Conservation (phyloP, 1,140 invertebrate species). For the Drosophila murphyi region DNA sequence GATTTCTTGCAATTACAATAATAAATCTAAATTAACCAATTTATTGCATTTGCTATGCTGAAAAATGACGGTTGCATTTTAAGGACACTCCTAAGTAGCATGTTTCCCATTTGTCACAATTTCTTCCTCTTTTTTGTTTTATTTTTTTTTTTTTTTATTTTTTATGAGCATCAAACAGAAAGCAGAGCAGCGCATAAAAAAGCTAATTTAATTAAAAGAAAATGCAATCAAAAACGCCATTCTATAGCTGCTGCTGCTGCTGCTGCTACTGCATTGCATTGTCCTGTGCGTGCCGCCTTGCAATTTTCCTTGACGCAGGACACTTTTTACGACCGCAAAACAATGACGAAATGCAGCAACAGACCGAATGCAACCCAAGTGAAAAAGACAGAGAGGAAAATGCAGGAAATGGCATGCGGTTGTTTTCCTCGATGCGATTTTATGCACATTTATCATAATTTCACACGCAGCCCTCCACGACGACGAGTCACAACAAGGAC, state of each 20-base stretch:
- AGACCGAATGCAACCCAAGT: constrained; percentile 44
- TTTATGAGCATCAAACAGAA: constrained; percentile 53
- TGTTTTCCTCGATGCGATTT: constrained; percentile 72
- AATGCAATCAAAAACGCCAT: constrained; percentile 80
- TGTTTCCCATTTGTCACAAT: constrained; percentile 37
- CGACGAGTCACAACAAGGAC: constrained; percentile 53
- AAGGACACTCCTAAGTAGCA: constrained; percentile 45
- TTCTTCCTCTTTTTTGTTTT: constrained; percentile 11
- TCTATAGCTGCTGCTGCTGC: constrained; percentile 17
- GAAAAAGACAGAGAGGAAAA: constrained; percentile 34
- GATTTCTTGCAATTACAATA: neutral
- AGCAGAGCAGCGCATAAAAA: constrained; percentile 68
- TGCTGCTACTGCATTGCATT: constrained; percentile 37
- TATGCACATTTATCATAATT: constrained; percentile 83
- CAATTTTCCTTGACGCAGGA: constrained; percentile 59
- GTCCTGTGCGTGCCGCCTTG: constrained; percentile 74
- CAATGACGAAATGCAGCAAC: constrained; percentile 52
- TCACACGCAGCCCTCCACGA: constrained; percentile 73
- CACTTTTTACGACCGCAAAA: constrained; percentile 76
- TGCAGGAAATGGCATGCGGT: constrained; percentile 32
- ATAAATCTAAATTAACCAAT: constrained; percentile 38
- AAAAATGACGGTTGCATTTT: constrained; percentile 27
- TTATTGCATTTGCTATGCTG: constrained; percentile 24
- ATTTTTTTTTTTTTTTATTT: constrained; percentile 19
- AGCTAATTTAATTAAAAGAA: constrained; percentile 83